A percentile compares a stretch with the other conserved stretches of the same genome.
Evolutionary conservation across 2,797 vertebrate genomes (phyloP).

Genomic region (Liasis olivaceus): DNA sequence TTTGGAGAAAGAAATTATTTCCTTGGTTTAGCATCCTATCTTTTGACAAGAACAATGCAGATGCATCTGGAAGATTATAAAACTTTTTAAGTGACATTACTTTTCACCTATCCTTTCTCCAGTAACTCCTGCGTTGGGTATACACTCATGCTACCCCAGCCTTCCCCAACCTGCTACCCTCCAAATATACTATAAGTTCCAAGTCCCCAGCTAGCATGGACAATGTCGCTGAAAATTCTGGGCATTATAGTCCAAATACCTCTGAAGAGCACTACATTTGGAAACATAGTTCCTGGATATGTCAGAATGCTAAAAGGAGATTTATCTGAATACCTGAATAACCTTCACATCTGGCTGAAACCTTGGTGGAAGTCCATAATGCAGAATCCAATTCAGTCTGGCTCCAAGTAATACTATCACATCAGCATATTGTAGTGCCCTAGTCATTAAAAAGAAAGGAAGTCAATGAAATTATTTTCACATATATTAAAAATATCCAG

Average conservation of each 20-base stretch:
- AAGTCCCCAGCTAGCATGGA: neutral
- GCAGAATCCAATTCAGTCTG: conserved; percentile 96
- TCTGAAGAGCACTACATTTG: neutral
- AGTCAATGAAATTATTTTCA: neutral
- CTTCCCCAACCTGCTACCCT: neutral
- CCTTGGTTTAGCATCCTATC: neutral
- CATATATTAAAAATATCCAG: neutral
- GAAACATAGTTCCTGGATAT: neutral
- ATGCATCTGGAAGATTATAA: neutral
- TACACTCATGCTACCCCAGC: neutral
- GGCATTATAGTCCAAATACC: neutral
- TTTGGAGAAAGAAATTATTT: neutral
- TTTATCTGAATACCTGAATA: conserved; percentile 83
- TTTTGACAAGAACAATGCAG: neutral
- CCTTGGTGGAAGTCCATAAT: conserved; percentile 93
- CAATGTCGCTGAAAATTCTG: neutral
- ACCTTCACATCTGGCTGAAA: conserved; percentile 87
- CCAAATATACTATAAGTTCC: neutral
- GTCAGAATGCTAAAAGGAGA: neutral
- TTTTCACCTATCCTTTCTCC: neutral
- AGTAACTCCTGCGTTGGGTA: neutral
- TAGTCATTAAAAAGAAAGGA: conserved; percentile 56
- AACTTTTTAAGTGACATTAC: neutral
- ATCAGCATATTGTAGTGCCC: conserved; percentile 91
- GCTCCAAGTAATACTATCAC: conserved; percentile 92